Evolutionary conservation across 2,797 vertebrate species (phyloP), one percentile per base, ranked within the genome.

Genomic region (Arnoldichthys spilopterus): DNA sequence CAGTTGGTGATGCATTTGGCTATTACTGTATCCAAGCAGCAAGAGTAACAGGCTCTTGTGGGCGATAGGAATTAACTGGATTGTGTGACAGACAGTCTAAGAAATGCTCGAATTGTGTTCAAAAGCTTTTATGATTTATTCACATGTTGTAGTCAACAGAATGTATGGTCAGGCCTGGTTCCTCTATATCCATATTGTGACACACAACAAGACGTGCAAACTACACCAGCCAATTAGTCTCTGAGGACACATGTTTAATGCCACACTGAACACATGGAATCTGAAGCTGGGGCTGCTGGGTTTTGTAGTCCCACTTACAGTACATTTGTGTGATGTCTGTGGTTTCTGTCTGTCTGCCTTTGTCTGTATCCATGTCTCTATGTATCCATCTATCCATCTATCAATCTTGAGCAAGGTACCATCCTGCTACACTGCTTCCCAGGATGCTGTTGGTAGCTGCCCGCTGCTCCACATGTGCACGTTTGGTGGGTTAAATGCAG

Each of bases 1-100:
- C 37, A 73, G 30, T 45, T 73, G 87, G 83, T 88, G 90, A 91
- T 87, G 87, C 87, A 89, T 86, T 84, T 66, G 85, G 82, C 78
- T 84, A 51, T 61, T 77, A 26, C 73, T 72, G 67, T 73, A 54
- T 85, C 69, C 63, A 79, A 47, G 83, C 75, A 56, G 56, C 64
- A 79, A 83, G 80, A 83, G 74, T 40, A 58, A 76, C 58, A 58
- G 80, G 62, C 82, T 49, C 63, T 73, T 77, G 84, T 84, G 74
- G 81, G 82, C 30, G 47, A 49, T 45, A 34, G 79, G 18, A 80
- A 73, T 69, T 79, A 85, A 79, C 81, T 75, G 78, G 58, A 74
- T 51, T 72, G 56, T 80, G 74, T 78, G 85, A 89, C 81, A 86
- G 86, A 86, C 85, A 76, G 83, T 61, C 72, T 28, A 73, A 77